Evolutionary conservation across 2,113 vertebrate genomes (phyloP).

Genomic region (Orthonyx spaldingii): DNA sequence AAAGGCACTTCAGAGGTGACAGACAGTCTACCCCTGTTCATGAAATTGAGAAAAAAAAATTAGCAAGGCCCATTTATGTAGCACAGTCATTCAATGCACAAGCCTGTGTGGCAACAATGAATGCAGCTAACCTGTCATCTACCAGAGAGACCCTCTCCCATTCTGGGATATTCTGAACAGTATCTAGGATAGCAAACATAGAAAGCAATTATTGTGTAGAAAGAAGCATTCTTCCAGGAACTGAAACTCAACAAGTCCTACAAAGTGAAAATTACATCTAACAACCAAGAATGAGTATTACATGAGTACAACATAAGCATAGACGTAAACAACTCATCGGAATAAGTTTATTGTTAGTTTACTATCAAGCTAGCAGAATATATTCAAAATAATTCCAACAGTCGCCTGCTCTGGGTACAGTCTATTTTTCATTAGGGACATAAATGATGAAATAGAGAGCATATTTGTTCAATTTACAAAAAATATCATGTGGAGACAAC

Average conservation of each 20-base stretch:
- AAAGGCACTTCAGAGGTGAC: background rate
- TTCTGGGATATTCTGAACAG: background rate
- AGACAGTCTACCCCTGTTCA: background rate
- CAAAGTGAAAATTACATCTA: background rate
- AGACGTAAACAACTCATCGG: background rate
- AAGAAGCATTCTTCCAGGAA: background rate
- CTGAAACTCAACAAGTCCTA: background rate
- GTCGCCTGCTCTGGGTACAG: background rate
- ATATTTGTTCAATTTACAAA: background rate
- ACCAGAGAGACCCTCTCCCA: background rate
- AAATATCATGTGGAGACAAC: background rate
- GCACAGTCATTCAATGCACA: background rate
- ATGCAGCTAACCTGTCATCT: background rate
- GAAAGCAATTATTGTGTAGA: background rate
- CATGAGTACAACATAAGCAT: background rate
- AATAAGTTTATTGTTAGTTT: background rate
- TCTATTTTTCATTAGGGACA: background rate
- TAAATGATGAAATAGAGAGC: background rate
- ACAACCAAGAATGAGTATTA: background rate
- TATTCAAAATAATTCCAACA: background rate
- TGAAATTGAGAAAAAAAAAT: background rate
- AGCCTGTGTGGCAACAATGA: background rate
- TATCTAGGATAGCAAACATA: background rate
- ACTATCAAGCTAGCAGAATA: background rate
- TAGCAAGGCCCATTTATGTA: background rate